A percentile compares a stretch with the other conserved stretches of the same genome.
Evolutionary conservation across 1,140 invertebrate species (phyloP).

Genomic region (Brachionus asplanchnoidis): DNA sequence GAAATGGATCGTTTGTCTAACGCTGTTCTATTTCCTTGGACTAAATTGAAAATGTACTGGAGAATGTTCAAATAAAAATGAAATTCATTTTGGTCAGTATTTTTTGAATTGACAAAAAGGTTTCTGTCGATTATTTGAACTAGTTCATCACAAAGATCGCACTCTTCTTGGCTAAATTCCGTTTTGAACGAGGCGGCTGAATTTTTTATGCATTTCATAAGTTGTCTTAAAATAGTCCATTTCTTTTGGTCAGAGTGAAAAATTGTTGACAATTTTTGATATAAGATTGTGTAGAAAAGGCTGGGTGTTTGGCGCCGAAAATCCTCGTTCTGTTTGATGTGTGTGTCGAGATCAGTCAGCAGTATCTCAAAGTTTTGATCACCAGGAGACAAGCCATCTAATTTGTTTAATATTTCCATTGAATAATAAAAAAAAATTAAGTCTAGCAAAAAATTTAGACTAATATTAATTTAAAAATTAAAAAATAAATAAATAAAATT

Average conservation of each 20-base stretch:
- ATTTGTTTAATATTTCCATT: no score
- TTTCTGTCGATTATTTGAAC: background rate
- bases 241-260: background rate
- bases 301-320: background rate
- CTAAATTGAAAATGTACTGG: background rate
- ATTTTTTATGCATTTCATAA: conserved; percentile 29
- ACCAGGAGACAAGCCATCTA: no score
- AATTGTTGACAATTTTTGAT: background rate
- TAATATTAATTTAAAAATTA: no score
- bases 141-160: background rate
- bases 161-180: background rate
- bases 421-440: no score
- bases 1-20: background rate
- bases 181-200: background rate
- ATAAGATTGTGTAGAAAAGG: background rate
- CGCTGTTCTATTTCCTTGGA: conserved; percentile 1
- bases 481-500: no score
- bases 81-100: background rate
- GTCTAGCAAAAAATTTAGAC: no score
- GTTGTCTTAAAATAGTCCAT: background rate
- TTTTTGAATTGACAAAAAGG: background rate
- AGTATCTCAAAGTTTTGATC: no score
- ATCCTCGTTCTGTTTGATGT: no score
- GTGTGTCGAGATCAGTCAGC: no score
- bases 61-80: background rate